Percentiles rank a stretch among this genome's conserved stretches.
phyloP scores from a whole-genome alignment of 2,113 vertebrate genomes.

The Gallinago paraguaiae region DNA sequence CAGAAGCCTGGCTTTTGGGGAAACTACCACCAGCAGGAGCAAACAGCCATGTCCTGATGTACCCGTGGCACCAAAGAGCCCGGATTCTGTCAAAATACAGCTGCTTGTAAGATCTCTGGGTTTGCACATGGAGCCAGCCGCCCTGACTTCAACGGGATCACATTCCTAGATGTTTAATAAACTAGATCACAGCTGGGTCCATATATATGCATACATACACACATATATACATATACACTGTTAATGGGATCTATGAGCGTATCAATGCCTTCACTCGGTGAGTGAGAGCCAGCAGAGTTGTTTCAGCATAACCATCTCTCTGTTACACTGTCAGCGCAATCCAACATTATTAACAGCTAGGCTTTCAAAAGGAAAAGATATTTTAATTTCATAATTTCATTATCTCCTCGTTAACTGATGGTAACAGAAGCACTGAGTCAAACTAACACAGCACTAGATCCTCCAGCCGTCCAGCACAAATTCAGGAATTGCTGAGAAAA shows the following conservation, averaged over 20 bases:
- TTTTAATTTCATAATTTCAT: neutral
- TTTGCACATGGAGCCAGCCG: rapidly evolving
- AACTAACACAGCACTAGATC: neutral
- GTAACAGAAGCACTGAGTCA: neutral
- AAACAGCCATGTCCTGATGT: rapidly evolving
- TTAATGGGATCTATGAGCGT: too few species aligned
- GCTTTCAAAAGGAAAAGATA: neutral
- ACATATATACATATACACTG: too few species aligned
- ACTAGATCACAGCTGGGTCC: too few species aligned
- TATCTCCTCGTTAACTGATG: neutral
- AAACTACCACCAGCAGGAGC: neutral
- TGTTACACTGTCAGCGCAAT: neutral
- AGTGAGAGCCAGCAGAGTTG: neutral
- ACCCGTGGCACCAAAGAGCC: rapidly evolving
- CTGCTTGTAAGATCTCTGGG: neutral
- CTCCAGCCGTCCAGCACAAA: neutral
- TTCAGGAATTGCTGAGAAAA: neutral
- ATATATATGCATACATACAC: too few species aligned
- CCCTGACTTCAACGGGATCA: too few species aligned
- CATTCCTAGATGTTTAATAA: neutral
- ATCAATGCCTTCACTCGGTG: neutral
- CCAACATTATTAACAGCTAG: neutral
- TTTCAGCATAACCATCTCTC: neutral
- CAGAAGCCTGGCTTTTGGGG: neutral
- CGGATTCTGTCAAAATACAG: neutral